These are phyloP conservation scores for Anoncus sp. DNA, from an alignment of 2,888 invertebrate species.

Conservation along the genomic window DNA sequence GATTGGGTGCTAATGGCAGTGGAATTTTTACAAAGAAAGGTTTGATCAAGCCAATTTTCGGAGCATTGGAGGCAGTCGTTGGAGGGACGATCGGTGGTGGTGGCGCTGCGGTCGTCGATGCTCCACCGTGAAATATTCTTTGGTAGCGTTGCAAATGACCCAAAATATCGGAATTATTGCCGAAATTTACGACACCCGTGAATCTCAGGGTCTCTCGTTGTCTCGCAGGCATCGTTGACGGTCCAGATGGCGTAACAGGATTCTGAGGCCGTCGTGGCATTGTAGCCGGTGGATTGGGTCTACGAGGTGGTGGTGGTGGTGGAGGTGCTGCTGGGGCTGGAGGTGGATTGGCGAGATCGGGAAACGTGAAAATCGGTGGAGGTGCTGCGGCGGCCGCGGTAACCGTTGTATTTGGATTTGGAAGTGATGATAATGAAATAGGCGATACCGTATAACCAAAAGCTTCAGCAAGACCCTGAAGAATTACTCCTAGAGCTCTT, in stretches of 20 bases:
- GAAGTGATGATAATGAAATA: conserved; percentile 75
- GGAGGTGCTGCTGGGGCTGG: conserved; percentile 37
- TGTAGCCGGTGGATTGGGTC: conserved; percentile 31
- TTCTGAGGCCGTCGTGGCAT: conserved; percentile 17
- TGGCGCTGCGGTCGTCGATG: conserved; percentile 46
- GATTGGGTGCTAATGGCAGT: conserved; percentile 75
- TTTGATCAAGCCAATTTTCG: conserved; percentile 65
- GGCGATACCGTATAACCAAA: conserved; percentile 78
- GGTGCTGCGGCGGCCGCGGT: conserved; percentile 49
- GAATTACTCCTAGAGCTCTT: conserved; percentile 78
- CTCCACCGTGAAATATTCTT: conserved; percentile 75
- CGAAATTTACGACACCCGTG: conserved; percentile 80
- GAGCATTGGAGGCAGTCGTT: conserved; percentile 9
- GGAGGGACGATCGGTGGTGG: conserved; percentile 25
- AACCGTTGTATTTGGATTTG: conserved; percentile 70
- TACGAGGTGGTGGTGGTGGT: conserved; percentile 18
- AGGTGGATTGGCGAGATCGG: conserved; percentile 46
- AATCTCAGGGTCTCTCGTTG: conserved; percentile 78
- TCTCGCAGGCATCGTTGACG: conserved; percentile 63
- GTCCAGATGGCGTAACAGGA: conserved; percentile 35
- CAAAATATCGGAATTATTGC: conserved; percentile 75
- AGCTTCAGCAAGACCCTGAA: conserved; percentile 79
- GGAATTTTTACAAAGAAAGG: conserved; percentile 78
- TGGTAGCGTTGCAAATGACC: conserved; percentile 80
- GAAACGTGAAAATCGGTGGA: conserved; percentile 49